phyloP scores from a whole-genome alignment of 2,888 invertebrate species.

The Didymodactylos carnosus region DNA sequence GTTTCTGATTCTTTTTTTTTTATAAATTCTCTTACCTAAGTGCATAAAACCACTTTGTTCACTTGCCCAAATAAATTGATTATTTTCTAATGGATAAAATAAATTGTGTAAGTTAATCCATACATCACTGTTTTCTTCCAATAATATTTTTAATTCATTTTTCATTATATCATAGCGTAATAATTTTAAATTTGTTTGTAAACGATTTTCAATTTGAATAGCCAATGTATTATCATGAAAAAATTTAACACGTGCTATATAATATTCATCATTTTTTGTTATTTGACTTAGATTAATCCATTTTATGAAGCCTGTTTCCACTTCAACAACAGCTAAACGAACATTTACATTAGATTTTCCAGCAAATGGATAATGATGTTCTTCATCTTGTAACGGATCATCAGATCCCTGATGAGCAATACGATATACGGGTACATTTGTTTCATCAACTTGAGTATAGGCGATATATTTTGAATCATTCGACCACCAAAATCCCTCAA shows the following conservation, averaged over 20 bases:
- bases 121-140: not conserved
- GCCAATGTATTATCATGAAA: not conserved
- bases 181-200: not conserved
- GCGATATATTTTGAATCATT: not conserved
- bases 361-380: not conserved
- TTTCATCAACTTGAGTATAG: not conserved
- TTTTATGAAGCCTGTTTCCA: not conserved
- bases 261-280: not conserved
- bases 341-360: not conserved
- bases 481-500: not conserved
- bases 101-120: not conserved
- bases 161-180: not conserved
- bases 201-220: not conserved
- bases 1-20: too few species aligned
- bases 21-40: too few species aligned
- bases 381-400: not conserved
- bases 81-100: not conserved
- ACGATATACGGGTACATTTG: not conserved
- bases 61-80: not conserved
- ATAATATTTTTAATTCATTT: not conserved
- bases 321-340: not conserved
- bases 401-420: not conserved
- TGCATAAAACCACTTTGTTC: not conserved
- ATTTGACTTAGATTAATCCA: not conserved
- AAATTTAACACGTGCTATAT: not conserved